phyloP scores from a whole-genome alignment of 1,140 invertebrate genomes.

The Listronotus bonariensis region DNA sequence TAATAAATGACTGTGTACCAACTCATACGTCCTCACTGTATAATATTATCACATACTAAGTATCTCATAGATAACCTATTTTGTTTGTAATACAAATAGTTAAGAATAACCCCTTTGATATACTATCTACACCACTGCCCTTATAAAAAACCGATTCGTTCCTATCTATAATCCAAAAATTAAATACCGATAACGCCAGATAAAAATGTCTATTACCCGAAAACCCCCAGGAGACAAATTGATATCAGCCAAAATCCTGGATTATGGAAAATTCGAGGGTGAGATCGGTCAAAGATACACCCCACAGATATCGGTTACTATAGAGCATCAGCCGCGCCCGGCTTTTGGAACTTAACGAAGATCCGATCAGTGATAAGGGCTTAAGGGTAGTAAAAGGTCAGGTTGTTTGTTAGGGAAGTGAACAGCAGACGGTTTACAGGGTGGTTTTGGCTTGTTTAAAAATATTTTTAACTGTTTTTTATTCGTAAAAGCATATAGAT shows the following conservation, averaged over 20 bases:
- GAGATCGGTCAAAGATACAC: conserved; percentile 30
- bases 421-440: no score
- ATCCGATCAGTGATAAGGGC: conserved; percentile 40
- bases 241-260: conserved; percentile 50
- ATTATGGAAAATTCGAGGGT: conserved; percentile 50
- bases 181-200: conserved; percentile 42
- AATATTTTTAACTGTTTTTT: no score
- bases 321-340: conserved; percentile 5
- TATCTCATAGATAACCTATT: no score
- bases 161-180: conserved; percentile 10
- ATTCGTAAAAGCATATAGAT: no score
- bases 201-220: conserved; percentile 48
- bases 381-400: conserved; percentile 19
- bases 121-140: no score
- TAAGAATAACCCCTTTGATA: no score
- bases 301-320: conserved; percentile 38
- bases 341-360: conserved; percentile 3
- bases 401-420: conserved; percentile 1
- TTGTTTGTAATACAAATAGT: no score
- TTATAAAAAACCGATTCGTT: background rate
- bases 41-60: no score
- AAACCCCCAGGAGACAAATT: conserved; percentile 49
- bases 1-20: no score
- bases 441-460: no score
- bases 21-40: no score